Percentiles rank a stretch among this genome's conserved stretches.
Conservation (phyloP, 2,797 vertebrate species). For the Odontamblyopus lacepedii region DNA sequence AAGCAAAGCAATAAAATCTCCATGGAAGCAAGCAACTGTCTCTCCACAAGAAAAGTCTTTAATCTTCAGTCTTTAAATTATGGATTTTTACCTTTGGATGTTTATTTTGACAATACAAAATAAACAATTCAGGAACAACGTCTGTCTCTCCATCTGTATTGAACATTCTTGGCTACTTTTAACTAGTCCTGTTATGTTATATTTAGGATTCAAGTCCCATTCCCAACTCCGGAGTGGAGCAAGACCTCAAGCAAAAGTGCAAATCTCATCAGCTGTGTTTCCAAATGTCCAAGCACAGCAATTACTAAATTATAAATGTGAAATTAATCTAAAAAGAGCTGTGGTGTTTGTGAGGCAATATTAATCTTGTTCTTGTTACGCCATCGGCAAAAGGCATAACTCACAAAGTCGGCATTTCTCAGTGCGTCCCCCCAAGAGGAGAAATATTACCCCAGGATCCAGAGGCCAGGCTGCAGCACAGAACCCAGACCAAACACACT, state of each 20-base stretch:
- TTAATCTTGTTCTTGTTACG: conserved; percentile 78
- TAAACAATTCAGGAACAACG: no score
- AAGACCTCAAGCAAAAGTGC: conserved; percentile 46
- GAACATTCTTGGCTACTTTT: background rate
- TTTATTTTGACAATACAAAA: no score
- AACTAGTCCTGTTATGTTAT: background rate
- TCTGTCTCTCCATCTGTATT: background rate
- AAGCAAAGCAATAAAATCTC: no score
- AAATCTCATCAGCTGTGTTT: conserved; percentile 74
- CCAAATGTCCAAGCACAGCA: conserved; percentile 63
- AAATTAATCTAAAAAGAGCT: conserved; percentile 73
- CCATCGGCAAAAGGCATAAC: conserved; percentile 70
- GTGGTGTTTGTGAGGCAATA: conserved; percentile 64
- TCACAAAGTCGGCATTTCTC: conserved; percentile 63
- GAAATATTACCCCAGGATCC: conserved; percentile 59
- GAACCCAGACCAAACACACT: conserved; percentile 64
- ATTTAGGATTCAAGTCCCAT: background rate
- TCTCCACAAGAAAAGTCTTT: no score
- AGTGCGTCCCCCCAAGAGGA: conserved; percentile 43
- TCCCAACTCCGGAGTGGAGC: conserved; percentile 31
- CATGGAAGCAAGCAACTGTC: no score
- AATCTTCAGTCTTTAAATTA: no score
- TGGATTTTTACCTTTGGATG: no score
- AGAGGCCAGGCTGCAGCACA: conserved; percentile 53
- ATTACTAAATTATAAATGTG: conserved; percentile 78